Percentiles rank a stretch among this genome's conserved stretches.
Conservation (phyloP, 2,797 vertebrate species). For the Brachyalestes nurse region DNA sequence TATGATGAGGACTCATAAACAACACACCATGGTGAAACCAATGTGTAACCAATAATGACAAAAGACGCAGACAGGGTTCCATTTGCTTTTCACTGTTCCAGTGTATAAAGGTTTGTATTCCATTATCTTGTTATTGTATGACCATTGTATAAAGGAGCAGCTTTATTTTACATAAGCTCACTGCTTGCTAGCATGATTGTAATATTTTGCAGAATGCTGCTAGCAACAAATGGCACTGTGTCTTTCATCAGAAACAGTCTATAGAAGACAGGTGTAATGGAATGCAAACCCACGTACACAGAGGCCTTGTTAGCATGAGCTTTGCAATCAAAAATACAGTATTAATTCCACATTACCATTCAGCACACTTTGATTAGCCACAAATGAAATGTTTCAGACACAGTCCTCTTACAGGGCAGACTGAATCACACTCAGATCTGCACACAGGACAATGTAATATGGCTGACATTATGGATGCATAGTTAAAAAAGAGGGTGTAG, state of each 20-base stretch:
- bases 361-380: conserved; percentile 48
- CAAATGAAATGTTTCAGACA: conserved; percentile 49
- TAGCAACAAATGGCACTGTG: conserved; percentile 41
- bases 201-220: conserved; percentile 51
- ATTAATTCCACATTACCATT: conserved; percentile 39
- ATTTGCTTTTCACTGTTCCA: conserved; percentile 37
- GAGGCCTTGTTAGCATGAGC: conserved; percentile 46
- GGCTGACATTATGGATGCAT: conserved; percentile 83
- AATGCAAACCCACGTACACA: conserved; percentile 59
- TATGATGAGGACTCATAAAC: conserved; percentile 36
- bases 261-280: conserved; percentile 38
- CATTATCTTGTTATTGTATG: conserved; percentile 45
- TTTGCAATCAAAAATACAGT: conserved; percentile 47
- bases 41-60: conserved; percentile 37
- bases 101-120: conserved; percentile 59
- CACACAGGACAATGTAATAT: conserved; percentile 78
- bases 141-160: conserved; percentile 30
- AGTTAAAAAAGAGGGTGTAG: conserved; percentile 78
- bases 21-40: conserved; percentile 32
- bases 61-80: conserved; percentile 30
- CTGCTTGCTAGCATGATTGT: conserved; percentile 40
- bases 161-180: conserved; percentile 27
- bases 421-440: conserved; percentile 65
- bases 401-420: conserved; percentile 44
- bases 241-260: conserved; percentile 41